Conservation (phyloP, 1,140 invertebrate species). For the Pseudomyrmex dendroicus region DNA sequence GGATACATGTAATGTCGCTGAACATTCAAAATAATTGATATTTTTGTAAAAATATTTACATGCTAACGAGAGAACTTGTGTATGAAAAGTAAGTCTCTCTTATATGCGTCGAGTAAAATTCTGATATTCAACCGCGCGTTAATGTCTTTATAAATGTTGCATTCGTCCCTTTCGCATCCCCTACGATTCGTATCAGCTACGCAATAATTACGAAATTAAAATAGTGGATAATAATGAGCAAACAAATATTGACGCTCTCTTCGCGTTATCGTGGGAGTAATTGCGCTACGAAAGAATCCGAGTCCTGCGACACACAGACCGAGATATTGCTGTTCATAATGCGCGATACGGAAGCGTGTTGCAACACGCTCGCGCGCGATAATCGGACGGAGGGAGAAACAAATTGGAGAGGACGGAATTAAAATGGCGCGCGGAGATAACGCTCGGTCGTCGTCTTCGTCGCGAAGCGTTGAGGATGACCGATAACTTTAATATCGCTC, state of each 20-base stretch:
- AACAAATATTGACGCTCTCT: constrained; percentile 46
- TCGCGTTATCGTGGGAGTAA: constrained; percentile 42
- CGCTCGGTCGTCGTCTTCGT: neutral
- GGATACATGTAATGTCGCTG: no score
- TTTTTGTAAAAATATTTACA: no score
- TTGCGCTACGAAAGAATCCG: constrained; percentile 47
- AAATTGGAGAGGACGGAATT: constrained; percentile 60
- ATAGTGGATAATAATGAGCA: constrained; percentile 23
- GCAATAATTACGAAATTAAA: neutral
- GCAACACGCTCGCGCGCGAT: constrained; percentile 46
- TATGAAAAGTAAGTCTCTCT: neutral
- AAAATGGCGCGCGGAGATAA: constrained; percentile 47
- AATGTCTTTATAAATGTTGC: neutral
- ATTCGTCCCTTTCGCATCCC: neutral
- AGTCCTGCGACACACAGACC: constrained; percentile 51
- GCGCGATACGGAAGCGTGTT: constrained; percentile 47
- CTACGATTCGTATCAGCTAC: neutral
- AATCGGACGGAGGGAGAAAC: constrained; percentile 48
- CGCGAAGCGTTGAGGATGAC: constrained; percentile 45
- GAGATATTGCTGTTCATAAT: constrained; percentile 52
- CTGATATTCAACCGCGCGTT: neutral
- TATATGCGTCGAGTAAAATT: neutral
- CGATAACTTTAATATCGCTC: constrained; percentile 53
- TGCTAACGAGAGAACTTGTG: no score
- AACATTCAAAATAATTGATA: no score